Evolutionary conservation across 2,797 vertebrate genomes (phyloP), one percentile per base, ranked within the genome.

Genomic region (Falco cherrug): DNA sequence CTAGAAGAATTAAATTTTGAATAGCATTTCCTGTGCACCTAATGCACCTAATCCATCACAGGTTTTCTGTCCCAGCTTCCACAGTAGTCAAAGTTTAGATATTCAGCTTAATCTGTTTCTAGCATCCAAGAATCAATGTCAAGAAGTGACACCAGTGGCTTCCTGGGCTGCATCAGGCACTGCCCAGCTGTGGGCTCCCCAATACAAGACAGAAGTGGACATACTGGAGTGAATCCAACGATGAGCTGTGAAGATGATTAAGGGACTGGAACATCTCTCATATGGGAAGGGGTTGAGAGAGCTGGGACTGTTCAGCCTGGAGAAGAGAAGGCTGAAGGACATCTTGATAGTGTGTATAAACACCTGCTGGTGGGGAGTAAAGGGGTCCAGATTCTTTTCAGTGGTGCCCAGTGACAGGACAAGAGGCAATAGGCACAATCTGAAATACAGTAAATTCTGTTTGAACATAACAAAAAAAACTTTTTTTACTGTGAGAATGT

Each of bases 241-340:
- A 21, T 0, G 1, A 26, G 16, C 29, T 4, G 1, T 12, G 16
- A 33, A 15, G 24, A 9, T 16, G 13, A 47, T 75, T 22, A n/a
- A 73, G 33, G 41, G 28, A 56, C 24, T 35, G 31, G 17, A 83
- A 41, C 11, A 39, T 18, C 14, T 76, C 29, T 76, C 2, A 0
- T 45, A 31, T 29, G 45, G 43, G n/a, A 16, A 89, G 16, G 43
- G 8, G 43, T 45, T 45, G 43, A 45, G 43, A 9, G 43, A 45
- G 43, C 43, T 45, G 43, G 43, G 43, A 45, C 43, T 45, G 43
- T 45, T 45, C 43, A 19, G 43, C 17, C 43, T 45, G 17, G 16
- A 18, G 43, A 43, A 43, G 43, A 43, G 43, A 45, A 45, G 43
- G 43, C 43, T 45, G 43, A 45, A 45, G 43, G 17, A 45, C 17